Evolutionary conservation across 2,797 vertebrate genomes (phyloP), one percentile per base, ranked within the genome.

Genomic region (Poecile montanus): DNA sequence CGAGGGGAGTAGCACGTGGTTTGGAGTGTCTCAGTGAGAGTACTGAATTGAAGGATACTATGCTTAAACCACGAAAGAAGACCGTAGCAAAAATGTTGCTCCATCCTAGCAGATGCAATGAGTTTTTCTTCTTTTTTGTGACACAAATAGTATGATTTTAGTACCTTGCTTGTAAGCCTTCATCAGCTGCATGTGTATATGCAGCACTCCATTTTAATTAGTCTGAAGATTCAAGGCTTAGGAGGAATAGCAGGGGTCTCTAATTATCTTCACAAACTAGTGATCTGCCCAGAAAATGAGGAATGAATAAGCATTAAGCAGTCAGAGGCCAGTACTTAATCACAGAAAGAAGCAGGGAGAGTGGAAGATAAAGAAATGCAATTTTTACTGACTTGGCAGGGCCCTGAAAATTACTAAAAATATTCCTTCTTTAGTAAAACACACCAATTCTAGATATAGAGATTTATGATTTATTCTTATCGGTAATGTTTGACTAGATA

Each of bases 241-340:
- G 58, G 89, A 95, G 85, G 78, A 95, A 94, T 96, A 97, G 85
- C 94, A 94, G 86, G 92, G 85, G 66, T 95, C 83, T 90, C 95
- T 96, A 97, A 97, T 97, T 98, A 97, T 97, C 95, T 97, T 96
- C 93, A 93, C 82, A 95, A 97, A 96, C 93, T 95, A 95, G 94
- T 94, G 91, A 97, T 96, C 91, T 96, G 89, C 94, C 89, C 90
- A 94, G 94, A 96, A 96, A 96, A 97, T 86, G 91, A 97, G 93
- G 79, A 93, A 82, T 96, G 94, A 97, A 95, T 96, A 94, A 95
- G 86, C 76, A 94, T 88, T 92, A 96, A 96, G 62, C 91, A 96
- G 83, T 95, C 72, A 97, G 95, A 97, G 88, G 91, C 86, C 95
- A 93, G 72, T 86, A 90, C 79, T 96, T 91, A 97, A 93, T 96